Conservation (phyloP, 2,888 invertebrate species). For the Limnephilus lunatus region DNA sequence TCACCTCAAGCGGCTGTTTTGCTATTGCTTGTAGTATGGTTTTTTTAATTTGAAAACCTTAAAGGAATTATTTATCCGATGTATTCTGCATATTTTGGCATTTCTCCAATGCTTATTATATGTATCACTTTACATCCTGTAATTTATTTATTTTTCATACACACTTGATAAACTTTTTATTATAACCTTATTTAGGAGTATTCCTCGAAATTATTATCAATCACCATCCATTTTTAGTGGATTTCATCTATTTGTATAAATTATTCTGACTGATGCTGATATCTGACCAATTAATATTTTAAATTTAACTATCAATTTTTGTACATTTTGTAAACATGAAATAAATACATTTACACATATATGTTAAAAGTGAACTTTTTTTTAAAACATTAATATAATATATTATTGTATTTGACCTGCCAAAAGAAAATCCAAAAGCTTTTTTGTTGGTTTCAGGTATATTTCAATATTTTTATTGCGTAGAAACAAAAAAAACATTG, state of each 20-base stretch:
- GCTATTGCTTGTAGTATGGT: background rate
- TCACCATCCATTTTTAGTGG: background rate
- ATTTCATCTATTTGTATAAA: background rate
- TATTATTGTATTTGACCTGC: background rate
- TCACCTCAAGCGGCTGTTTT: background rate
- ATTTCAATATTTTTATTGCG: background rate
- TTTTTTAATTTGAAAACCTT: background rate
- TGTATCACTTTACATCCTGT: background rate
- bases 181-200: background rate
- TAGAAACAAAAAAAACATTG: background rate
- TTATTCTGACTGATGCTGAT: background rate
- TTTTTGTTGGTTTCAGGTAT: background rate
- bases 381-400: background rate
- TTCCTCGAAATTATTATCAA: background rate
- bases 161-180: background rate
- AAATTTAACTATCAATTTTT: background rate
- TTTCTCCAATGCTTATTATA: background rate
- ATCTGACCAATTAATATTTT: conserved; percentile 2
- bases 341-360: background rate
- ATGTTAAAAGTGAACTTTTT: background rate
- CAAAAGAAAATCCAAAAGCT: background rate
- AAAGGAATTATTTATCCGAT: background rate
- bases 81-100: background rate
- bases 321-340: background rate
- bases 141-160: background rate